Percentiles rank a stretch among this genome's conserved stretches.
These are phyloP conservation scores for Zaprionus davidi DNA, from an alignment of 1,140 invertebrate genomes.

Conservation along the genomic window DNA sequence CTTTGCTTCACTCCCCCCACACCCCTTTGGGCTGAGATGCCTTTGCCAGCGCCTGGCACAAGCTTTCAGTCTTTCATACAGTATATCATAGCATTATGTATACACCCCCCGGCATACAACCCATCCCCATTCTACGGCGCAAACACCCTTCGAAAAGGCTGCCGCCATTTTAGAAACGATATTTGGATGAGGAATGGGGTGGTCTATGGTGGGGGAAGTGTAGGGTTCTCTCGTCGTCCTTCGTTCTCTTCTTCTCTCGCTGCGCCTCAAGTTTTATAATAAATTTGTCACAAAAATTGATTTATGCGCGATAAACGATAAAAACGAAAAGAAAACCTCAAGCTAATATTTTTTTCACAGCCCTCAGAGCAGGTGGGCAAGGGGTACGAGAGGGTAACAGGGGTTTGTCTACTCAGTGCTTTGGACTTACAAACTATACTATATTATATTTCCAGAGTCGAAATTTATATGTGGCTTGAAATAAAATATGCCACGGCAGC, in stretches of 20 bases:
- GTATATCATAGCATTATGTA: conserved; percentile 35
- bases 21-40: conserved; percentile 36
- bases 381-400: neutral
- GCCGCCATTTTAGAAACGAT: conserved; percentile 49
- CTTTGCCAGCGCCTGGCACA: conserved; percentile 54
- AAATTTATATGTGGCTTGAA: conserved; percentile 44
- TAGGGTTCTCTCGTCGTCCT: neutral
- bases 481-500: conserved; percentile 71
- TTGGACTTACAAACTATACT: neutral
- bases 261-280: conserved; percentile 75
- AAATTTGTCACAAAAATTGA: conserved; percentile 84
- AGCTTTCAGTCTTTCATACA: conserved; percentile 31
- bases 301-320: conserved; percentile 83
- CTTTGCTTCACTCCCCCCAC: conserved; percentile 35
- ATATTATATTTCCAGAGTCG: conserved; percentile 5
- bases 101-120: conserved; percentile 19
- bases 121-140: neutral
- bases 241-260: conserved; percentile 18
- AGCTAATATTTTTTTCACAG: conserved; percentile 44
- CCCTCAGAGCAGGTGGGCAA: neutral
- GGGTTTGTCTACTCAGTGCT: conserved; percentile 12
- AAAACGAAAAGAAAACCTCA: conserved; percentile 52
- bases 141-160: conserved; percentile 33
- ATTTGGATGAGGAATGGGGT: conserved; percentile 7
- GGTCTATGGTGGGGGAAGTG: neutral